Conservation (phyloP, 2,113 vertebrate genomes). For the Helogale parvula region DNA sequence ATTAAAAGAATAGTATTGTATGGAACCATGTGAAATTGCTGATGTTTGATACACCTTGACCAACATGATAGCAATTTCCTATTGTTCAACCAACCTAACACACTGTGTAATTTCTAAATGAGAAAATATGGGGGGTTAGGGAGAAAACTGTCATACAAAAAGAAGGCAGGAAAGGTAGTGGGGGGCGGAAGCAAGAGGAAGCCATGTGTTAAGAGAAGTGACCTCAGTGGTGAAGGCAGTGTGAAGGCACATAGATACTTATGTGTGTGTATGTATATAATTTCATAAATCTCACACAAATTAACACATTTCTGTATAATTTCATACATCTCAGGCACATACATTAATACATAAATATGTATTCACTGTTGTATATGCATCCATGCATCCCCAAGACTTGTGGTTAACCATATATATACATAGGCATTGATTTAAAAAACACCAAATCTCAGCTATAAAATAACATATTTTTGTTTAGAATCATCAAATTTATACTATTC, state of each 20-base stretch:
- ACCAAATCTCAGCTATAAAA: conserved; percentile 85
- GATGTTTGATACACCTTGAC: neutral
- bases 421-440: conserved; percentile 82
- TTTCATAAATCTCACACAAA: conserved; percentile 84
- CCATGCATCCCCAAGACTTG: conserved; percentile 76
- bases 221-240: conserved; percentile 74
- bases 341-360: conserved; percentile 48
- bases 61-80: neutral
- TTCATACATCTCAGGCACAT: conserved; percentile 82
- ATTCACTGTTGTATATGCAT: conserved; percentile 70
- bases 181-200: neutral
- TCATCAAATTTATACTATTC: conserved; percentile 76
- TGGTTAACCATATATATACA: conserved; percentile 83
- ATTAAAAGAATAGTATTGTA: neutral
- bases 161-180: neutral
- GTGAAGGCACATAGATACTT: conserved; percentile 79
- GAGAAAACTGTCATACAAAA: neutral
- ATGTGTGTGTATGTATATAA: conserved; percentile 78
- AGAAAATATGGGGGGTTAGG: neutral
- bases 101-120: neutral
- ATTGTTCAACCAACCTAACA: neutral
- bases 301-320: conserved; percentile 83
- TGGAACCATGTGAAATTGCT: neutral
- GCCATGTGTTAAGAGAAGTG: conserved; percentile 77
- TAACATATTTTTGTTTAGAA: conserved; percentile 78